Base-by-base conservation (phyloP, 1,140 invertebrate species). In the Aphelenchoides avenae region DNA sequence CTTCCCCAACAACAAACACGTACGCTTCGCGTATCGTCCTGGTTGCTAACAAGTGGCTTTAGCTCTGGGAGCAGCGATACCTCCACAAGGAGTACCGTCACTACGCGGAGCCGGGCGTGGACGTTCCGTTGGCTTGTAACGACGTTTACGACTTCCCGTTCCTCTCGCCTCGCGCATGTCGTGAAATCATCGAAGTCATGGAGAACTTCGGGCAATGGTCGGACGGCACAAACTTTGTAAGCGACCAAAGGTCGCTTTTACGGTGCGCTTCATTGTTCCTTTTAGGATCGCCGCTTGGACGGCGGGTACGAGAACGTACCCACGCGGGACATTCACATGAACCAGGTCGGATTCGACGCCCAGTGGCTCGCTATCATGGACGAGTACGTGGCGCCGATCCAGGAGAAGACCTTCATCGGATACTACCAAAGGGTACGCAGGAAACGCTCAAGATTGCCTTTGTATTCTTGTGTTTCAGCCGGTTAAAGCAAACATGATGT, bases 101-200 rank as follows among this genome's bases (percentile, higher is more conserved):
- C 30, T 85, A 82, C 73, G 84, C 96, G 27, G 82, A 87, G 31
- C 81, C 84, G 0, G 82, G 84, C 5, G 79, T 78, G 11, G 84
- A 82, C 65, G 75, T 70, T 81, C 81, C 49, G 18, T 78, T 96
- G 86, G 91, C 93, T 0, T 99, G 94, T 77, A 87, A 92, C 0
- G 94, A 99, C 81, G 94, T 99, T 0, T 99, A 87, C 78, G 95
- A 93, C 89, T 95, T 96, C 78, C 91, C 93, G n/a, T 83, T 98
- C 49, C 84, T 88, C n/a, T 86, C 84, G 0, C 78, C 82, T n/a
- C 82, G 84, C 39, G 97, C 91, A 78, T 88, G 87, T 61, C 82
- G 84, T 54, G 89, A 96, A 70, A 82, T 94, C 65, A 87, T 98
- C 50, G 86, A 85, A 42, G 86, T 91, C 58, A 88, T 96, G 86